Evolutionary conservation across 2,113 vertebrate species (phyloP).

Genomic region (Oenanthe oenanthe): DNA sequence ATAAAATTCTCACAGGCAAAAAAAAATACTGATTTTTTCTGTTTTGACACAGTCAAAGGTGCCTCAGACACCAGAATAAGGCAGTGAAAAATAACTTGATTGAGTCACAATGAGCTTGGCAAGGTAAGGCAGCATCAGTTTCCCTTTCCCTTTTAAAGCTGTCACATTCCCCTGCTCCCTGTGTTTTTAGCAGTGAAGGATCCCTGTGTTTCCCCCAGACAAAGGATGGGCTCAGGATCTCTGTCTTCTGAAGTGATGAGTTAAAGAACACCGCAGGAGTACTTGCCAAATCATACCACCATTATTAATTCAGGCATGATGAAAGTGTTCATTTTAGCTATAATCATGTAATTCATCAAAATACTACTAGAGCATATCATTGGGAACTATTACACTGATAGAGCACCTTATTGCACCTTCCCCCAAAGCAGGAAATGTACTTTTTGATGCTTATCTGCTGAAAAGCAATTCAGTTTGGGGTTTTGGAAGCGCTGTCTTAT

Average conservation of each 20-base stretch:
- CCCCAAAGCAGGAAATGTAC: constrained; percentile 71
- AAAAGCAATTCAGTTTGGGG: constrained; percentile 70
- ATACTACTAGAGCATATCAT: constrained; percentile 84
- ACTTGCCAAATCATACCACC: constrained; percentile 79
- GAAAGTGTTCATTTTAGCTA: constrained; percentile 92
- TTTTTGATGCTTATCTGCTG: constrained; percentile 72
- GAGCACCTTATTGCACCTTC: constrained; percentile 78
- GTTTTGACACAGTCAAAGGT: not conserved
- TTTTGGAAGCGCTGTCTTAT: constrained; percentile 41
- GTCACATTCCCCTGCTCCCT: constrained; percentile 10
- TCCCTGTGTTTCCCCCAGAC: constrained; percentile 56
- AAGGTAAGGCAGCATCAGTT: constrained; percentile 35
- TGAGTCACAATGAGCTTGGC: constrained; percentile 28
- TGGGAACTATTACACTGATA: constrained; percentile 82
- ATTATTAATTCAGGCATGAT: constrained; percentile 85
- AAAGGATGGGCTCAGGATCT: constrained; percentile 56
- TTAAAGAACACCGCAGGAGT: constrained; percentile 76
- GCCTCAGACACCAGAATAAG: constrained; percentile 27
- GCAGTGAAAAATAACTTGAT: constrained; percentile 47
- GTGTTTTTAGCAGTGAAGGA: constrained; percentile 30
- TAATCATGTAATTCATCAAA: constrained; percentile 97
- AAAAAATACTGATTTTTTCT: not conserved
- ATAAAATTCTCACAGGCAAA: not conserved
- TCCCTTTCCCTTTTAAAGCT: constrained; percentile 31
- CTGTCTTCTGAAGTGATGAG: constrained; percentile 83